A percentile compares a stretch with the other conserved stretches of the same genome.
phyloP scores from a whole-genome alignment of 2,888 invertebrate genomes.

The Orgyia antiqua region DNA sequence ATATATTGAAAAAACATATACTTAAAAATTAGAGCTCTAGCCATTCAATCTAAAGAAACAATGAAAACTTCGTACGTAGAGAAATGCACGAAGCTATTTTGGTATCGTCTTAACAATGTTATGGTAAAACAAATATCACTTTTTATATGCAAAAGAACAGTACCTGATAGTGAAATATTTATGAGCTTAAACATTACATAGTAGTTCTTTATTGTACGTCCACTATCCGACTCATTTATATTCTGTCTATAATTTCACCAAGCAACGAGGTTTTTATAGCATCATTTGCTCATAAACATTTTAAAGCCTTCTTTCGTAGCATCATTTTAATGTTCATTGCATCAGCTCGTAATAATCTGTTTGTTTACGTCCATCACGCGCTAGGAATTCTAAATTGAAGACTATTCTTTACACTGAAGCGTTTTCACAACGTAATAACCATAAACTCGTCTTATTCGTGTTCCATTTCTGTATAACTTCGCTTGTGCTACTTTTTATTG shows the following conservation, averaged over 20 bases:
- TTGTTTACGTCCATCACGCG: conserved; percentile 41
- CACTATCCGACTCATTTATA: too few species aligned
- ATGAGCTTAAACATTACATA: too few species aligned
- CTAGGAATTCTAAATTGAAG: conserved; percentile 33
- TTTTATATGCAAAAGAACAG: too few species aligned
- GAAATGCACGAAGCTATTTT: too few species aligned
- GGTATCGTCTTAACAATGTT: too few species aligned
- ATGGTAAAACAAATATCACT: too few species aligned
- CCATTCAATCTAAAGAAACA: too few species aligned
- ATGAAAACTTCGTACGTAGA: too few species aligned
- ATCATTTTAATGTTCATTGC: conserved; percentile 33
- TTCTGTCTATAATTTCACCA: background rate
- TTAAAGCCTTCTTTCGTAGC: conserved; percentile 25
- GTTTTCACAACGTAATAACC: background rate
- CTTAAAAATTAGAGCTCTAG: too few species aligned
- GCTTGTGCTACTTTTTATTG: background rate
- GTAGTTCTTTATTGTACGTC: too few species aligned
- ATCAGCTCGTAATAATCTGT: conserved; percentile 32
- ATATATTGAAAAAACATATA: too few species aligned
- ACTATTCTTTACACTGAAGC: conserved; percentile 19
- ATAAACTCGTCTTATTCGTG: background rate
- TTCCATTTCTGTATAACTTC: conserved; percentile 8
- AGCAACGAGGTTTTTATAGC: conserved; percentile 17
- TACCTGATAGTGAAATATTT: too few species aligned
- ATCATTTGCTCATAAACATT: conserved; percentile 25